phyloP scores from a whole-genome alignment of 2,888 invertebrate species.

The Drosophila phalerata region DNA sequence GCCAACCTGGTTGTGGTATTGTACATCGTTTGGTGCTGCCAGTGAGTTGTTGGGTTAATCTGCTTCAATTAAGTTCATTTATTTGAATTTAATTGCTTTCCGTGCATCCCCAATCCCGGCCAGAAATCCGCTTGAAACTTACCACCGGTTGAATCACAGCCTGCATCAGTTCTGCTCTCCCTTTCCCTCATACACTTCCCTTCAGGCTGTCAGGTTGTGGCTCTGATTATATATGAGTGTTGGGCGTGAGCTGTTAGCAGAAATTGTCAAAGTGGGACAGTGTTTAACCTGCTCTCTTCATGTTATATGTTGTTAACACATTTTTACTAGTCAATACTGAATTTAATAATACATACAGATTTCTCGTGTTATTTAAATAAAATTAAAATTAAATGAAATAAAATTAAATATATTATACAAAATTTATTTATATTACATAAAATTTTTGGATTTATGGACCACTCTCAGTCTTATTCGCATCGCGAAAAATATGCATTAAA shows the following conservation, averaged over 20 bases:
- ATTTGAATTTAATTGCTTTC: conserved; percentile 80
- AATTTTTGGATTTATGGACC: no score
- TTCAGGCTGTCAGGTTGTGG: not conserved
- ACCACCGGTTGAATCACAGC: conserved; percentile 13
- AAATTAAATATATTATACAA: no score
- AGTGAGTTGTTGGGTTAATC: conserved; percentile 64
- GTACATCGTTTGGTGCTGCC: conserved; percentile 39
- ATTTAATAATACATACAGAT: not conserved
- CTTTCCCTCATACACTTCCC: not conserved
- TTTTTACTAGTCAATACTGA: not conserved
- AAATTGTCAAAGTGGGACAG: not conserved
- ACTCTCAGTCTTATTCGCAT: not conserved
- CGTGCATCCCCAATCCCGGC: conserved; percentile 34
- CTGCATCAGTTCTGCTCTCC: not conserved
- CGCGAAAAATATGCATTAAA: not conserved
- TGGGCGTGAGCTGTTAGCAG: not conserved
- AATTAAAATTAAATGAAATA: no score
- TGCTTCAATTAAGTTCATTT: conserved; percentile 77
- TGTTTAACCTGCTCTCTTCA: not conserved
- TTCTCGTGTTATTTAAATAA: no score
- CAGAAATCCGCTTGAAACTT: conserved; percentile 31
- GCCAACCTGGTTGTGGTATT: conserved; percentile 5
- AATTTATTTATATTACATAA: no score
- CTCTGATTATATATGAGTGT: conserved; percentile 3
- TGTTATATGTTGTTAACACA: not conserved